Conservation (phyloP, 2,888 invertebrate genomes). For the Taphrorychus bicolor region DNA sequence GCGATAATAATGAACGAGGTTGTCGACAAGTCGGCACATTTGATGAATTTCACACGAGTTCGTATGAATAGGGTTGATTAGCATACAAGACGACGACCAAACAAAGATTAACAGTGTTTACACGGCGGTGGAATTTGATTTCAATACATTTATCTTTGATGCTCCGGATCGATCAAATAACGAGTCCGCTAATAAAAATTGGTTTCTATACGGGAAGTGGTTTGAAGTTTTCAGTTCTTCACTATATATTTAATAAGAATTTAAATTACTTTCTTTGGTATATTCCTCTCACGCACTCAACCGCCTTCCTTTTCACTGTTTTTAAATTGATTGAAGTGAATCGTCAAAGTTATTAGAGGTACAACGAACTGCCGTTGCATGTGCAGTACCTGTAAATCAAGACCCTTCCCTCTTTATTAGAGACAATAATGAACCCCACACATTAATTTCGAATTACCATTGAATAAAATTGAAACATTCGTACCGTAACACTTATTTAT, state of each 20-base stretch:
- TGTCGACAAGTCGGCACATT: not conserved
- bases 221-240: no score
- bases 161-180: not conserved
- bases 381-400: not conserved
- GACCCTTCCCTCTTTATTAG: not conserved
- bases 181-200: not conserved
- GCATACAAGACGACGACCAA: not conserved
- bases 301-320: no score
- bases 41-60: not conserved
- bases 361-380: not conserved
- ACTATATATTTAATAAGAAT: not conserved
- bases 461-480: not conserved
- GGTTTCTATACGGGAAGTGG: not conserved
- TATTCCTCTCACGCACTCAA: not conserved
- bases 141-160: not conserved
- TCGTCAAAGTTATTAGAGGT: not conserved
- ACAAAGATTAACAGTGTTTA: constrained; percentile 8
- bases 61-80: not conserved
- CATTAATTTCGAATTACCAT: constrained; percentile 1
- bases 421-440: not conserved
- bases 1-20: not conserved
- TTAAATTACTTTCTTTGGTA: not conserved
- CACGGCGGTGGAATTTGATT: constrained; percentile 14
- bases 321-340: no score
- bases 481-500: not conserved